Conservation (phyloP, 1,140 invertebrate genomes). For the Onthophagus taurus region DNA sequence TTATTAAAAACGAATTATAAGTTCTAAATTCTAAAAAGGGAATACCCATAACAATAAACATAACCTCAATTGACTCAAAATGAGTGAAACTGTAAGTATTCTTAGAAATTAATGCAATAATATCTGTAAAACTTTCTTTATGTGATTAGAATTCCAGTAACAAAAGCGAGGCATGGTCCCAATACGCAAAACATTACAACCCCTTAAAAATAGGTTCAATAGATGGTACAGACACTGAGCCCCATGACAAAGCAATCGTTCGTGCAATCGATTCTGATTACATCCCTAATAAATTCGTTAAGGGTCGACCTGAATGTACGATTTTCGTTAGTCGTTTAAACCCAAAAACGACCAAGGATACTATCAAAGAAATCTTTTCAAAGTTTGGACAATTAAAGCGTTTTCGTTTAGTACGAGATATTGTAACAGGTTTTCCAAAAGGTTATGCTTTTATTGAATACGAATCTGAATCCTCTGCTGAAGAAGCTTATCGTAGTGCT, state of each 20-base stretch:
- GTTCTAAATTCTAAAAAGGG: too few relatives aligned
- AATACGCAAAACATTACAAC: constrained; percentile 49
- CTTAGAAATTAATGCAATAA: too few relatives aligned
- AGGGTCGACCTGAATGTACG: constrained; percentile 61
- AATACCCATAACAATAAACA: too few relatives aligned
- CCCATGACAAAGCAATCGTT: constrained; percentile 71
- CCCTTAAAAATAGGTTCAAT: constrained; percentile 70
- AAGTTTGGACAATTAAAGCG: constrained; percentile 57
- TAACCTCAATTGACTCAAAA: too few relatives aligned
- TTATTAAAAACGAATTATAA: too few relatives aligned
- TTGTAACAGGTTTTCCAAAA: constrained; percentile 73
- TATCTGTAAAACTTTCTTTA: too few relatives aligned
- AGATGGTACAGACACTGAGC: constrained; percentile 71
- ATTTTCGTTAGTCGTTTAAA: constrained; percentile 73
- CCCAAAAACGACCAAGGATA: constrained; percentile 55
- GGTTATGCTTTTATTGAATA: constrained; percentile 84
- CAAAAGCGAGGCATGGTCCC: constrained; percentile 36
- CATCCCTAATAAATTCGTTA: constrained; percentile 52
- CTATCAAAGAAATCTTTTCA: constrained; percentile 51
- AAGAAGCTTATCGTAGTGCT: constrained; percentile 49
- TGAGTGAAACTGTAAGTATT: too few relatives aligned
- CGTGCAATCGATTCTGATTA: constrained; percentile 65
- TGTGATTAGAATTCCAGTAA: constrained; percentile 6
- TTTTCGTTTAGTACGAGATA: constrained; percentile 62
- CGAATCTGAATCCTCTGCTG: constrained; percentile 49